Evolutionary conservation across 2,797 vertebrate genomes (phyloP).

Genomic region (Siniperca scherzeri): DNA sequence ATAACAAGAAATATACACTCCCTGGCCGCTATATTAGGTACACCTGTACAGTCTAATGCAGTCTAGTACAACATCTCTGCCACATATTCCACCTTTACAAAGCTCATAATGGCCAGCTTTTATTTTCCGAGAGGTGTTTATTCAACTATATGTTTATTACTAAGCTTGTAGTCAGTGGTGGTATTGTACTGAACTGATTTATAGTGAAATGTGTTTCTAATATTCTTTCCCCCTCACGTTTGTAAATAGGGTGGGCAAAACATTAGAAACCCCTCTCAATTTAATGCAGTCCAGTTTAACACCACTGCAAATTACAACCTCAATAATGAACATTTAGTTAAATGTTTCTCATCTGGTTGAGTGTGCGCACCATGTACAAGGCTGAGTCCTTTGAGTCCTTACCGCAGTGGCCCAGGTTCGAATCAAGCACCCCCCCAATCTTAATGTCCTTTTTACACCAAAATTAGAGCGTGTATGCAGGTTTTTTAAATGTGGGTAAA

Average conservation of each 20-base stretch:
- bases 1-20: not conserved
- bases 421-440: too few relatives aligned
- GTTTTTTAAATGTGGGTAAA: too few relatives aligned
- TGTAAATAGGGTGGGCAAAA: not conserved
- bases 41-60: not conserved
- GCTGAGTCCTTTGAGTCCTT: too few relatives aligned
- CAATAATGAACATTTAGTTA: not conserved
- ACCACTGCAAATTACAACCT: not conserved
- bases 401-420: too few relatives aligned
- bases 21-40: not conserved
- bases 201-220: not conserved
- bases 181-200: not conserved
- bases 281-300: not conserved
- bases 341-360: too few relatives aligned
- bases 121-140: not conserved
- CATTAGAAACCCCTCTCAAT: not conserved
- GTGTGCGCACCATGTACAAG: too few relatives aligned
- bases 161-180: not conserved
- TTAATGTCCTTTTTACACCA: too few relatives aligned
- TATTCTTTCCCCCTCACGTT: not conserved
- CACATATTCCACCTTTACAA: not conserved
- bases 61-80: not conserved
- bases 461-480: too few relatives aligned
- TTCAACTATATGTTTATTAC: not conserved
- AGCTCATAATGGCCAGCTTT: not conserved